phyloP scores from a whole-genome alignment of 2,888 invertebrate genomes.

The Agelastica alni region DNA sequence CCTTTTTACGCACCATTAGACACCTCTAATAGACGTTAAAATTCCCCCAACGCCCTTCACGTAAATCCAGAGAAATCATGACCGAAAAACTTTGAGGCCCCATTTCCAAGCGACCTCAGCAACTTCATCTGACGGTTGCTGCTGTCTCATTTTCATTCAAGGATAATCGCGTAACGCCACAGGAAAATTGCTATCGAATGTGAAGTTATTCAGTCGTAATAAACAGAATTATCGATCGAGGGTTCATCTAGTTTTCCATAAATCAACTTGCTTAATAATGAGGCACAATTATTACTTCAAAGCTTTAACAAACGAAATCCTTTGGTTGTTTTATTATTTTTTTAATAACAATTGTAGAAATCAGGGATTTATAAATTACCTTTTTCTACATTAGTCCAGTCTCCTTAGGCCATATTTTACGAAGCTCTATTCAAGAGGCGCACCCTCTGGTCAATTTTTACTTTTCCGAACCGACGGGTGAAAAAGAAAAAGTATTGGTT shows the following conservation, averaged over 20 bases:
- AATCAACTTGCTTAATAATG: neutral
- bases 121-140: neutral
- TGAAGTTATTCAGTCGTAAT: neutral
- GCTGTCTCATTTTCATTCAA: neutral
- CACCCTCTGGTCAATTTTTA: too few species aligned
- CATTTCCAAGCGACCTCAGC: neutral
- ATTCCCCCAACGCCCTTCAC: conserved; percentile 3
- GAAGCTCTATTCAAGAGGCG: too few species aligned
- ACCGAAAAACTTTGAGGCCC: neutral
- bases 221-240: too few species aligned
- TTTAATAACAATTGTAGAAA: too few species aligned
- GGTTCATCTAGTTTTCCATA: neutral
- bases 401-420: too few species aligned
- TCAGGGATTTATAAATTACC: too few species aligned
- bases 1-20: conserved; percentile 5
- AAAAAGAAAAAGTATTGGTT: too few species aligned
- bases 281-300: too few species aligned
- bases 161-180: neutral
- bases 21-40: conserved; percentile 7
- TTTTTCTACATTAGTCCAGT: too few species aligned
- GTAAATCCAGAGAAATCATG: conserved; percentile 9
- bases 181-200: neutral
- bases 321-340: too few species aligned
- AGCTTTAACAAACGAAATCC: too few species aligned
- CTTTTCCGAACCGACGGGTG: too few species aligned